Percentiles rank a stretch among this genome's conserved stretches.
These are phyloP conservation scores for Drosophila stalkeri DNA, from an alignment of 2,888 invertebrate genomes.

Conservation along the genomic window DNA sequence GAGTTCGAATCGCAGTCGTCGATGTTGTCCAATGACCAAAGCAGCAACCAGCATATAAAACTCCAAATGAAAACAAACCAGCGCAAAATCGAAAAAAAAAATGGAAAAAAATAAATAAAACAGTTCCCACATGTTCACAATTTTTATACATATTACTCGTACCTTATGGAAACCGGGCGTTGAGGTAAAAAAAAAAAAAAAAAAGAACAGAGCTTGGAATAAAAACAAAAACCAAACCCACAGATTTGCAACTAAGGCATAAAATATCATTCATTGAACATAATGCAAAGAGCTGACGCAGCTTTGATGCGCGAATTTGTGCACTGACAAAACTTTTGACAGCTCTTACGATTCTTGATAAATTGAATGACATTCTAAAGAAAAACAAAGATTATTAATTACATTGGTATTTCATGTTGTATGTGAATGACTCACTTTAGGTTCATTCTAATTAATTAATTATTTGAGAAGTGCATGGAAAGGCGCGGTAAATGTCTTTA, in stretches of 20 bases:
- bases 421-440: neutral
- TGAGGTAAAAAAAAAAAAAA: constrained; percentile 30
- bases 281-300: constrained; percentile 57
- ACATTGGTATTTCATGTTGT: neutral
- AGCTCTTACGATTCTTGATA: constrained; percentile 19
- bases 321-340: constrained; percentile 52
- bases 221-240: constrained; percentile 51
- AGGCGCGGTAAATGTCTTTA: neutral
- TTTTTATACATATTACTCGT: constrained; percentile 73
- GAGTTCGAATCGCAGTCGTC: constrained; percentile 38
- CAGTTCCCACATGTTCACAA: constrained; percentile 82
- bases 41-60: constrained; percentile 69
- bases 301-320: constrained; percentile 56
- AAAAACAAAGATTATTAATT: neutral
- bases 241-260: constrained; percentile 75
- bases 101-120: constrained; percentile 12
- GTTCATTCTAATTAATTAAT: neutral
- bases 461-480: constrained; percentile 10
- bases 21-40: constrained; percentile 64
- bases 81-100: constrained; percentile 40
- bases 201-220: neutral
- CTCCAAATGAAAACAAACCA: constrained; percentile 57
- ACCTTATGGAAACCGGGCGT: constrained; percentile 60
- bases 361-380: constrained; percentile 3
- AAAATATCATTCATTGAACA: constrained; percentile 78